Conservation (phyloP, 2,797 vertebrate species). For the Enteromius fasciolatus region DNA sequence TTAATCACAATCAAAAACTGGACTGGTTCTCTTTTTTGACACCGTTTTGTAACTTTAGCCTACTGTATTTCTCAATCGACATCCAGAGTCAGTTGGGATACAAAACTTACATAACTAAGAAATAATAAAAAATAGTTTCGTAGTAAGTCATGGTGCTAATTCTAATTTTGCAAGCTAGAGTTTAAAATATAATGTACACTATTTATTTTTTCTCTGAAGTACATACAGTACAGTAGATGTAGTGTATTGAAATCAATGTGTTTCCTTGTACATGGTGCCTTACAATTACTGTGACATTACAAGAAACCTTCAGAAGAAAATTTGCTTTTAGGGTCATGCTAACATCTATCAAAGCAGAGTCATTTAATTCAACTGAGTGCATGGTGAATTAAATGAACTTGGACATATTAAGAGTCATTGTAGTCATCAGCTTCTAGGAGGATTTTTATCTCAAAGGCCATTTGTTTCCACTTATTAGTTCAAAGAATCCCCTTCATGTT, state of each 20-base stretch:
- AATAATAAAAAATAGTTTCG: conserved; percentile 18
- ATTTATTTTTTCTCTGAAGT: neutral
- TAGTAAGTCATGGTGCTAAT: conserved; percentile 41
- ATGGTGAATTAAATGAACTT: conserved; percentile 48
- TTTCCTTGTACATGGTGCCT: neutral
- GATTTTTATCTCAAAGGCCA: conserved; percentile 64
- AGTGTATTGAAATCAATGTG: neutral
- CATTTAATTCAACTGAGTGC: conserved; percentile 22
- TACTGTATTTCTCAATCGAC: conserved; percentile 58
- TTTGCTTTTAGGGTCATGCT: conserved; percentile 29
- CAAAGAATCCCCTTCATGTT: conserved; percentile 63
- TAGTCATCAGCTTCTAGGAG: conserved; percentile 50
- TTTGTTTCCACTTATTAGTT: conserved; percentile 69
- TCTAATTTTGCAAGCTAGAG: neutral
- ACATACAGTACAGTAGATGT: neutral
- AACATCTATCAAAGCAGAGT: conserved; percentile 34
- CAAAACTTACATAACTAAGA: neutral
- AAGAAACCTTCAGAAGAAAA: conserved; percentile 21
- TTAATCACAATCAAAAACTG: neutral
- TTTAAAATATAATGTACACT: neutral
- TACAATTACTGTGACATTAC: conserved; percentile 22
- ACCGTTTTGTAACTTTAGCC: conserved; percentile 36
- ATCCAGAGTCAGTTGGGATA: conserved; percentile 31
- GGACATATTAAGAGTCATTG: conserved; percentile 48
- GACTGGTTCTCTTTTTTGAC: neutral